Evolutionary conservation across 2,888 invertebrate genomes (phyloP).

Genomic region (Emmelina monodactyla): DNA sequence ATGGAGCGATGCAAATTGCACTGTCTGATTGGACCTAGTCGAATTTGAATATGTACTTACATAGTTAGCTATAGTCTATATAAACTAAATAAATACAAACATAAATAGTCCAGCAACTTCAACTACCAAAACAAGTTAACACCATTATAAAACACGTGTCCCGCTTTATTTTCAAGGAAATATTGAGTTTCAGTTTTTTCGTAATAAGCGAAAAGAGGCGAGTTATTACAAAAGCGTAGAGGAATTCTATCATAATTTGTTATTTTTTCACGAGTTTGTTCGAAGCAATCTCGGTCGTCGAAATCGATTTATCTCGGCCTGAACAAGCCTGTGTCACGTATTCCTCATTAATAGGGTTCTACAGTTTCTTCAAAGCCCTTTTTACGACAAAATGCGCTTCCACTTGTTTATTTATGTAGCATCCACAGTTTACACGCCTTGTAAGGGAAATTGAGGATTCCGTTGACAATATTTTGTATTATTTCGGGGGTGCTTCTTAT

Average conservation of each 20-base stretch:
- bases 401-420: no score
- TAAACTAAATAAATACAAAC: not conserved
- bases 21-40: no score
- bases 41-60: not conserved
- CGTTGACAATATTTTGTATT: no score
- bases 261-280: not conserved
- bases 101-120: not conserved
- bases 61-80: not conserved
- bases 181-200: no score
- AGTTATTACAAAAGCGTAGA: not conserved
- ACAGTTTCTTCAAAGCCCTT: not conserved
- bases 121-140: not conserved
- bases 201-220: not conserved
- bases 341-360: slow-evolving; percentile 29
- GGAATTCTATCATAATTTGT: not conserved
- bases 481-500: no score
- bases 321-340: slow-evolving; percentile 31
- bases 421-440: no score
- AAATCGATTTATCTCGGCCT: slow-evolving; percentile 31
- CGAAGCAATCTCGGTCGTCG: not conserved
- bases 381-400: not conserved
- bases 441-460: no score
- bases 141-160: not conserved
- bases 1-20: no score
- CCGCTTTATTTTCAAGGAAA: no score